Base-by-base conservation (phyloP, 2,888 invertebrate species). In the Trisateles emortualis region DNA sequence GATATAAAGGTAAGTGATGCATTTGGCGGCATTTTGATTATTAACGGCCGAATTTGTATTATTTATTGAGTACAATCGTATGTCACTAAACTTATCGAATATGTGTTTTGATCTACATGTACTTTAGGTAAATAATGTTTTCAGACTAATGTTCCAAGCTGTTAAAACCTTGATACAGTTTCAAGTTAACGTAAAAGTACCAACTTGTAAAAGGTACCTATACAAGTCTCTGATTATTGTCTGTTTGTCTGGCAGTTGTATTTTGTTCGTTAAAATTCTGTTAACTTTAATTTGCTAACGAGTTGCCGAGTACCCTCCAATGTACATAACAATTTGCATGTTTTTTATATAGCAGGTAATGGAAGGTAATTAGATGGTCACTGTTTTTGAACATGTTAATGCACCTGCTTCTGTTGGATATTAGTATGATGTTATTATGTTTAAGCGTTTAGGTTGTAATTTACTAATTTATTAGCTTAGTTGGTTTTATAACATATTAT, bases 11-110 rank as follows among this genome's bases (percentile, higher is more conserved):
- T 93, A 78, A 87, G 86, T 52, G 54, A 62, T 58, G 64, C 71
- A 68, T 83, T 91, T 92, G 90, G 92, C 92, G 92, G 92, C 88
- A 90, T 91, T 92, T 92, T 90, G 82, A 81, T 83, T 71, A 59
- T 46, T 86, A 91, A 91, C 92, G 90, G 90, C 84, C 83, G 74
- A 78, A 79, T 59, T 74, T 71, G 35, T 70, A 61, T 61, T 76
- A 72, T 68, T 77, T 79, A 72, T 19, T 30, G 6, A 6, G 6
- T 55, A 16, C 8, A 44, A n/a, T n/a, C n/a, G 14, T 24, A 9
- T 29, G 3, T 16, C n/a, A 11, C 11, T 39, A 4, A 22, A 22
- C 11, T 17, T 6, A 6, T 13, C 13, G 4, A 10, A 11, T 17
- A 39, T 13, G 13, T n/a, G 4, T 8, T 3, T 10, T 14, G 13